A percentile compares a stretch with the other conserved stretches of the same genome.
phyloP scores from a whole-genome alignment of 2,888 invertebrate genomes.

The Falcaria lacertinaria region DNA sequence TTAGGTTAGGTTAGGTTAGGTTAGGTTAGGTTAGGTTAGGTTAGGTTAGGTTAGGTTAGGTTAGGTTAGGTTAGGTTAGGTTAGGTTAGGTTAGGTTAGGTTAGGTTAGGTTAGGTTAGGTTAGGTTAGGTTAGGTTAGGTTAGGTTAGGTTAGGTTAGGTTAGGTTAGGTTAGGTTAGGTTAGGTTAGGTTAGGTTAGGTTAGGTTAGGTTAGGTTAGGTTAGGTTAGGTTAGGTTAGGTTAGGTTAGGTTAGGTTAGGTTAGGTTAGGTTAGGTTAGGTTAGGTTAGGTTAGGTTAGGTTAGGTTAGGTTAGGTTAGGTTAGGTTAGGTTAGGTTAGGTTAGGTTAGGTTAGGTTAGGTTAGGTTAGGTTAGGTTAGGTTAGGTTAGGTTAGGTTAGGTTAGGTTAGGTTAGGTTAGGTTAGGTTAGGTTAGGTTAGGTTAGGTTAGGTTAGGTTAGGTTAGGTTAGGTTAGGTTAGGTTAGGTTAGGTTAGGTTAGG shows the following conservation, averaged over 20 bases:
- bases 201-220: slow-evolving; percentile 7
- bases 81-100: slow-evolving; percentile 9
- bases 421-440: slow-evolving; percentile 11
- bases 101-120: slow-evolving; percentile 9
- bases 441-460: slow-evolving; percentile 12
- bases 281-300: slow-evolving; percentile 1
- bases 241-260: slow-evolving; percentile 5
- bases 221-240: slow-evolving; percentile 6
- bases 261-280: slow-evolving; percentile 6
- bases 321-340: slow-evolving; percentile 5
- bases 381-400: slow-evolving; percentile 8
- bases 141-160: slow-evolving; percentile 6
- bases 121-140: slow-evolving; percentile 8
- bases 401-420: slow-evolving; percentile 10
- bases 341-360: neutral
- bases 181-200: slow-evolving; percentile 7
- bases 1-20: slow-evolving; percentile 15
- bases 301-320: slow-evolving; percentile 5
- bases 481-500: too few species aligned
- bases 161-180: slow-evolving; percentile 5
- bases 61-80: slow-evolving; percentile 8
- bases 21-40: slow-evolving; percentile 14
- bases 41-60: slow-evolving; percentile 9
- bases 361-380: slow-evolving; percentile 4
- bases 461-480: too few species aligned